A percentile compares a stretch with the other conserved stretches of the same genome.
phyloP scores from a whole-genome alignment of 2,888 invertebrate species.

The Nemotelus pantherinus region DNA sequence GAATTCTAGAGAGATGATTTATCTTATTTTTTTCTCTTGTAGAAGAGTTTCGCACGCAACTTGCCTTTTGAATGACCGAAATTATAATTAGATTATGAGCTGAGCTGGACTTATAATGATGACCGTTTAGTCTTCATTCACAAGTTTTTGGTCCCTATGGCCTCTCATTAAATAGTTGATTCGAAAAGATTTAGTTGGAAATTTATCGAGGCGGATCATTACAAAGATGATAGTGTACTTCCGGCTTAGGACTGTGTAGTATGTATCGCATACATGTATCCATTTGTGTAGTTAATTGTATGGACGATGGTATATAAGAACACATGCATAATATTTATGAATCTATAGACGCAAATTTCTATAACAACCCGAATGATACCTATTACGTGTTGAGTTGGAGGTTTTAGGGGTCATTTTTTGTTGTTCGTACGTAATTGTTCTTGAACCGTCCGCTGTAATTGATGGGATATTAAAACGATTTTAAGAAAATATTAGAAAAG shows the following conservation, averaged over 20 bases:
- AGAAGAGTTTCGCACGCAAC: constrained; percentile 49
- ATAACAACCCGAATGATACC: not conserved
- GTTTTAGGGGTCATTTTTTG: not conserved
- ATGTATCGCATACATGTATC: not conserved
- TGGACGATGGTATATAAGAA: not conserved
- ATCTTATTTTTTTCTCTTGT: constrained; percentile 11
- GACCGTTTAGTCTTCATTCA: constrained; percentile 60
- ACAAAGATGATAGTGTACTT: constrained; percentile 45
- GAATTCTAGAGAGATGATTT: constrained; percentile 37
- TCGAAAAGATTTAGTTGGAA: constrained; percentile 44
- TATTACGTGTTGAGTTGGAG: not conserved
- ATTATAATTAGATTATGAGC: constrained; percentile 65
- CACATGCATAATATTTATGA: not conserved
- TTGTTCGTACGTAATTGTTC: constrained; percentile 3
- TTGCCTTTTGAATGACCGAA: constrained; percentile 51
- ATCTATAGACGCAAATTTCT: too few species aligned
- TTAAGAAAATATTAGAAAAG: constrained; percentile 20
- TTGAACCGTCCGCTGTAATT: constrained; percentile 12
- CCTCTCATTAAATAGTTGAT: constrained; percentile 44
- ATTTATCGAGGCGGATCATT: constrained; percentile 45
- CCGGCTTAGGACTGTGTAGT: constrained; percentile 29
- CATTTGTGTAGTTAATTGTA: too few species aligned
- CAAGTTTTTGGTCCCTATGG: constrained; percentile 48
- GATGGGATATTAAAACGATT: constrained; percentile 31
- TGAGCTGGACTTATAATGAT: constrained; percentile 64